phyloP scores from a whole-genome alignment of 2,113 vertebrate species.

The Dolichallabes microphthalmus region DNA sequence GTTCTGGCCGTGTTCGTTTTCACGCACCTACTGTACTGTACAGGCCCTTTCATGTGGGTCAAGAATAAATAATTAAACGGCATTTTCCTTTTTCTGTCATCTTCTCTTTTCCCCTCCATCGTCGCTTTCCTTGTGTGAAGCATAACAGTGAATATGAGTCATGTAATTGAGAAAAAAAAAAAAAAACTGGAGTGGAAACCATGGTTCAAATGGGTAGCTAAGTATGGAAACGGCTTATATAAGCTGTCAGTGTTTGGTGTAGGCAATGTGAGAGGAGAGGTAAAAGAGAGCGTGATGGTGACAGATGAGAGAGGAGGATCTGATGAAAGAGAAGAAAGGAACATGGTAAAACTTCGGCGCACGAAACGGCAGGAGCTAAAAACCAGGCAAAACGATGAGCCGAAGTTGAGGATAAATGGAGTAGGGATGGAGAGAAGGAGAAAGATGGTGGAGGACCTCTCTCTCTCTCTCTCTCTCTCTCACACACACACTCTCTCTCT shows the following conservation, averaged over 20 bases:
- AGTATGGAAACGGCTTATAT: conserved; percentile 69
- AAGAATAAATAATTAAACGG: conserved; percentile 51
- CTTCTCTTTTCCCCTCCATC: conserved; percentile 53
- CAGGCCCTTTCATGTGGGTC: conserved; percentile 61
- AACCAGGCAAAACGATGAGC: conserved; percentile 56
- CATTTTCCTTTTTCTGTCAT: conserved; percentile 14
- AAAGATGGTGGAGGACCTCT: not conserved
- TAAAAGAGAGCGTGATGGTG: conserved; percentile 42
- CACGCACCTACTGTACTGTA: not conserved
- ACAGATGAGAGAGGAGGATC: conserved; percentile 39
- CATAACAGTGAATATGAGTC: conserved; percentile 74
- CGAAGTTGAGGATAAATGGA: conserved; percentile 24
- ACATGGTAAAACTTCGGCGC: conserved; percentile 17
- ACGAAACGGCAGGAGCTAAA: conserved; percentile 35
- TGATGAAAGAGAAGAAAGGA: conserved; percentile 43
- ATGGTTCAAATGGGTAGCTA: conserved; percentile 68
- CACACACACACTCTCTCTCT: conserved; percentile 23
- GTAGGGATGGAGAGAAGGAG: conserved; percentile 24
- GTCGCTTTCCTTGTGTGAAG: conserved; percentile 60
- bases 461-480: not conserved
- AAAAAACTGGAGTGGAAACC: conserved; percentile 46
- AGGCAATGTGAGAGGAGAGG: conserved; percentile 58
- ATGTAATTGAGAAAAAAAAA: conserved; percentile 69
- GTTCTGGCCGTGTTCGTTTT: conserved; percentile 59
- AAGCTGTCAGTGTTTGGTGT: conserved; percentile 70